Conservation (phyloP, 2,888 invertebrate species). For the Drosophila flavopinicola region DNA sequence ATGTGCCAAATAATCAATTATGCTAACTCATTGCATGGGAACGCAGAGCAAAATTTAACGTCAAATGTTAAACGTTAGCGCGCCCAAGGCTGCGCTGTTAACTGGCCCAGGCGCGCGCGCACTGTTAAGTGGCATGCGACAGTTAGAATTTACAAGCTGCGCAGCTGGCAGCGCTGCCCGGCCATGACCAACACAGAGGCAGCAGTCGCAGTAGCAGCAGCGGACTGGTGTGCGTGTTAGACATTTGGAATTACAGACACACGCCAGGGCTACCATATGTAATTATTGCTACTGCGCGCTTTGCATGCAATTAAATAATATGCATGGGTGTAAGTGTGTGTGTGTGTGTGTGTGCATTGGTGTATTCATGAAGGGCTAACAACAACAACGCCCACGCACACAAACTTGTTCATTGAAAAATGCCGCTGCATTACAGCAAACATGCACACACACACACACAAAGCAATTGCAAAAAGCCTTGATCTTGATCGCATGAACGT, state of each 20-base stretch:
- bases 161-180: conserved; percentile 33
- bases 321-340: background rate
- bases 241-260: conserved; percentile 54
- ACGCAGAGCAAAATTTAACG: conserved; percentile 10
- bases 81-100: conserved; percentile 35
- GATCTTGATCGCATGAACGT: conserved; percentile 80
- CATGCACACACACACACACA: conserved; percentile 14
- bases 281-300: conserved; percentile 40
- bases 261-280: conserved; percentile 23
- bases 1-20: conserved; percentile 46
- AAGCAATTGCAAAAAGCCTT: conserved; percentile 70
- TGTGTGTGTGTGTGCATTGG: background rate
- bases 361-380: conserved; percentile 57
- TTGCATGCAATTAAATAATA: conserved; percentile 37
- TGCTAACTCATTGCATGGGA: conserved; percentile 21
- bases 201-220: conserved; percentile 27
- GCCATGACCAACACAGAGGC: conserved; percentile 67
- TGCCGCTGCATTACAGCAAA: conserved; percentile 31
- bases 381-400: conserved; percentile 52
- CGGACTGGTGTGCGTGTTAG: conserved; percentile 58
- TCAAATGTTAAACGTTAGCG: conserved; percentile 30
- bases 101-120: conserved; percentile 19
- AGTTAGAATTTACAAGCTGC: conserved; percentile 63
- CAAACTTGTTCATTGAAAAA: conserved; percentile 53
- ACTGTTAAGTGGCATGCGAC: conserved; percentile 51